Base-by-base conservation (phyloP, 30 jellyfish, hydroid and myxozoan genomes). In the Chironex yamaguchii region DNA sequence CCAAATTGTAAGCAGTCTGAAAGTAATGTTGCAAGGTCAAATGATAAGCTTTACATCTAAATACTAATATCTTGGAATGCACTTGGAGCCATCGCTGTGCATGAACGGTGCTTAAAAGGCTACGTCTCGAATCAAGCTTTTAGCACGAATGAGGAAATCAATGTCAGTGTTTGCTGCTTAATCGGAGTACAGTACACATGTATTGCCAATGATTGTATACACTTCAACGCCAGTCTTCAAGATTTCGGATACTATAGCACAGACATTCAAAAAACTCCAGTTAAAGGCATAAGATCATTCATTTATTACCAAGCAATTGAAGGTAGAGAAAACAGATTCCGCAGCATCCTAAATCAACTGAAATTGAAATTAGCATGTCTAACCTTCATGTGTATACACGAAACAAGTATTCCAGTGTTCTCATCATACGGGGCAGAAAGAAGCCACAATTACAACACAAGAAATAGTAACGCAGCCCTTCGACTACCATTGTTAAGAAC, bases 401-500 rank as follows among this genome's bases (percentile, higher is more conserved):
- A 62, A 63, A 79, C 82, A 79, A 79, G 91, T 79, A 79, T 58
- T 26, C 91, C 91, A 26, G 82, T 49, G 67, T 78, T 63, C 53
- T 63, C 77, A 6, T 4, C 77, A 63, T 63, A 63, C 77, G 77
- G n/a, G n/a, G 86, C 4, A 69, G 64, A 86, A 85, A 63, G 69
- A 58, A 72, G 90, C 50, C 84, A 85, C 49, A 69, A 54, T n/a
- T 84, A 84, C 42, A 85, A 62, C 31, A 82, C 79, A 29, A 82
- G 92, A 52, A 82, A 82, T 6, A 67, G 33, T 36, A 82, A 67
- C 86, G 85, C 80, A 69, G 1, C 86, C 34, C 86, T 82, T 3
- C 86, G 92, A 2, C 71, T 67, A 73, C 92, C 92, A 50, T 68
- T 51, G 63, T 36, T 82, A 35, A 82, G 86, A 82, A 68, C 92